Evolutionary conservation across 2,797 vertebrate species (phyloP), one percentile per base, ranked within the genome.

Genomic region (Erithacus rubecula): DNA sequence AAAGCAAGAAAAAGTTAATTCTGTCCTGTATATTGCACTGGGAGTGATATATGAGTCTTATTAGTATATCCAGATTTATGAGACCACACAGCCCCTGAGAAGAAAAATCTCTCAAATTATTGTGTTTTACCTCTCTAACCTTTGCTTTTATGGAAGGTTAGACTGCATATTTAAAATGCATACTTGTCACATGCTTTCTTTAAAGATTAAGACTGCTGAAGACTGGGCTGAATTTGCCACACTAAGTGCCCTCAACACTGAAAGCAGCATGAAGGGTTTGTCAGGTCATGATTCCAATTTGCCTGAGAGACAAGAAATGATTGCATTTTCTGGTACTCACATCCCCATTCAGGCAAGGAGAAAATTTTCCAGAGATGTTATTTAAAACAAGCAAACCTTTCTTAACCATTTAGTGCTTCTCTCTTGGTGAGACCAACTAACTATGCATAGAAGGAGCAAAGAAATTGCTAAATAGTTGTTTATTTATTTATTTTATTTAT

Each of bases 111-210:
- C 68, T 82, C 64, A 82, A 79, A 69, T 93, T 72, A 82, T 37
- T 90, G 27, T 34, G 36, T 87, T 92, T 90, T 92, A 74, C 60
- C 21, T 83, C 55, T 71, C 70, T 93, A 39, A 80, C 84, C 74
- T 96, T 93, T 94, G 60, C 65, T 91, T 69, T 87, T 49, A 36
- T 11, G 15, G 82, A 88, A 95, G 90, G 86, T 90, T 90, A 93
- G 83, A 41, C 46, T 16, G 5, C 43, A 34, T 77, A 56, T 93
- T 93, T 78, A 62, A 94, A 95, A 78, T 15, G 14, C 13, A 2
- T 30, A 18, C 44, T 46, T 47, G 34, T 22, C 69, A 63, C 60
- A 46, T 21, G 12, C 24, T 92, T 88, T 72, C 58, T 56, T 41
- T 74, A 76, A 91, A 82, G 85, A 81, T 52, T 56, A 83, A 62